phyloP scores from a whole-genome alignment of 1,140 invertebrate species.

The Macrotrachela quadricornifera region DNA sequence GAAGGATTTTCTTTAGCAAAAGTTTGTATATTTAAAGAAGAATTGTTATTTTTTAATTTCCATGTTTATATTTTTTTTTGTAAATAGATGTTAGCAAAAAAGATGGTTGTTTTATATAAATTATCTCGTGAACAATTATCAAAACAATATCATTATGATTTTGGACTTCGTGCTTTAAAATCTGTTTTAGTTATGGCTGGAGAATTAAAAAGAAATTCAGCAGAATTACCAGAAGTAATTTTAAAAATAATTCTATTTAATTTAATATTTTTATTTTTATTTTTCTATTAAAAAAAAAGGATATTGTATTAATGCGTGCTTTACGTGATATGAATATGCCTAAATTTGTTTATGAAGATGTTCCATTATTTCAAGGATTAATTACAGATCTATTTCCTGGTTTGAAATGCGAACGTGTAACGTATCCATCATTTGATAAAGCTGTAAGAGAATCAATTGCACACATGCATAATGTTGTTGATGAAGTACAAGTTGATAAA shows the following conservation, averaged over 20 bases:
- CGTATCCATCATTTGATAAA: slow-evolving; percentile 58
- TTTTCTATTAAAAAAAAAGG: not conserved
- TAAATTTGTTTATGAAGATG: slow-evolving; percentile 71
- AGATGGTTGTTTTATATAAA: slow-evolving; percentile 70
- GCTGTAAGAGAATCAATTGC: slow-evolving; percentile 45
- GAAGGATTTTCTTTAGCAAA: slow-evolving; percentile 67
- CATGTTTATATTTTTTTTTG: too few species aligned
- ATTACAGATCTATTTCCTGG: slow-evolving; percentile 70
- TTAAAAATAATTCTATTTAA: not conserved
- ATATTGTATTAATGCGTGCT: slow-evolving; percentile 39
- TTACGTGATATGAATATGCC: slow-evolving; percentile 71
- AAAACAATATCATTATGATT: slow-evolving; percentile 77
- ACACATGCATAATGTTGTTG: slow-evolving; percentile 45
- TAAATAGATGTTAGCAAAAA: slow-evolving; percentile 45
- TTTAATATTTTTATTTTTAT: not conserved
- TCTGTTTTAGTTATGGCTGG: slow-evolving; percentile 69
- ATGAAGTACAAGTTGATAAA: slow-evolving; percentile 61
- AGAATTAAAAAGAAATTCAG: slow-evolving; percentile 50
- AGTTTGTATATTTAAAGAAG: slow-evolving; percentile 21
- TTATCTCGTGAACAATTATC: slow-evolving; percentile 61
- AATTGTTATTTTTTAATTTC: too few species aligned
- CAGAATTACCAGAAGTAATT: slow-evolving; percentile 43
- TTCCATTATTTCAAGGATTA: slow-evolving; percentile 61
- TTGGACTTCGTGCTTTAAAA: slow-evolving; percentile 65
- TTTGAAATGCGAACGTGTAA: slow-evolving; percentile 56